Evolutionary conservation across 2,888 invertebrate genomes (phyloP).

Genomic region (Margaritifera margaritifera): DNA sequence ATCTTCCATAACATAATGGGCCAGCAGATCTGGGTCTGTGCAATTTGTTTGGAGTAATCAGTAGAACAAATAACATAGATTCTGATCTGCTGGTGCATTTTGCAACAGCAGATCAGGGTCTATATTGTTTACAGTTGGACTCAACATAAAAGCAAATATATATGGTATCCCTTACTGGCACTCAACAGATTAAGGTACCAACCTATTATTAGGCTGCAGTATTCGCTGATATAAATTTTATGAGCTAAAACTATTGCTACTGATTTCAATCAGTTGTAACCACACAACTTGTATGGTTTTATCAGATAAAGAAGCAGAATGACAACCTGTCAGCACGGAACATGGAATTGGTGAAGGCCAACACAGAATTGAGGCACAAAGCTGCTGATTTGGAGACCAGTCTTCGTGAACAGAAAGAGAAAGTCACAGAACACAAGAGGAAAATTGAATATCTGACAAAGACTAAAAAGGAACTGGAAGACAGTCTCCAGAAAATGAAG

Average conservation of each 20-base stretch:
- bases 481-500: slow-evolving; percentile 61
- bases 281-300: background rate
- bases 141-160: too few relatives aligned
- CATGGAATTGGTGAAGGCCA: slow-evolving; percentile 64
- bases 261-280: background rate
- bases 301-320: slow-evolving; percentile 62
- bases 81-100: too few relatives aligned
- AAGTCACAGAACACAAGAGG: slow-evolving; percentile 55
- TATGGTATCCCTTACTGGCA: too few relatives aligned
- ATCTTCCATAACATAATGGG: too few relatives aligned
- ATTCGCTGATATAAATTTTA: background rate
- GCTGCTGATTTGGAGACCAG: slow-evolving; percentile 53
- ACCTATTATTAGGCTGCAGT: too few relatives aligned
- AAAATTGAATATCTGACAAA: slow-evolving; percentile 60
- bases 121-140: too few relatives aligned
- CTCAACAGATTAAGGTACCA: too few relatives aligned
- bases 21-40: too few relatives aligned
- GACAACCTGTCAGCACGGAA: slow-evolving; percentile 61
- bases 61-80: too few relatives aligned
- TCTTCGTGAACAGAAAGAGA: slow-evolving; percentile 58
- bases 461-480: slow-evolving; percentile 62
- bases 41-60: too few relatives aligned
- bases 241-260: background rate
- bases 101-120: too few relatives aligned
- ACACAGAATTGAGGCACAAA: slow-evolving; percentile 65